Evolutionary conservation across 2,888 invertebrate species (phyloP), one percentile per base, ranked within the genome.

Genomic region (Conops quadrifasciatus): DNA sequence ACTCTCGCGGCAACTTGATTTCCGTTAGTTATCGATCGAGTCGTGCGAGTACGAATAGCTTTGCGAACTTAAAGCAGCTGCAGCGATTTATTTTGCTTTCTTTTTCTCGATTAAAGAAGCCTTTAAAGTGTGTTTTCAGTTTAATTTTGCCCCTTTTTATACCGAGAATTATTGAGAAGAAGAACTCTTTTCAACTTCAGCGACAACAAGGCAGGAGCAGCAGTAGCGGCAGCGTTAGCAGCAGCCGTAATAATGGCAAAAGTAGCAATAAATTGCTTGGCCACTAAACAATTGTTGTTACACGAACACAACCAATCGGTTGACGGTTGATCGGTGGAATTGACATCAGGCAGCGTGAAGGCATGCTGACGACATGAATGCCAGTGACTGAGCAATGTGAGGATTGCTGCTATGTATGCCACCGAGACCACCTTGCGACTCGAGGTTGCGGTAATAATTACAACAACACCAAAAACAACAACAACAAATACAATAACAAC

Each of bases 371-470:
- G 45, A 43, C 62, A 45, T 21, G 11, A 16, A 49, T 51, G 28
- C 49, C 15, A 43, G 67, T 43, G 58, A 21, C 26, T 67, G 67
- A 67, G 24, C 66, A 53, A 67, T 45, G 47, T 47, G 47, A 45
- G 19, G 63, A 47, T 67, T 67, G 67, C 49, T 36, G 60, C 45
- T 67, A 21, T 16, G 13, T 19, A 43, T 26, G 26, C 30, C 21
- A n/a, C 66, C 56, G 73, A 53, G 77, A 77, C 77, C 77, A 75
- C 77, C 77, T 77, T 77, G 77, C 73, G 72, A 73, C 71, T 71
- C 73, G 75, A 77, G 73, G 77, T 74, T 77, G 73, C 73, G 64
- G 30, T 65, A 67, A 68, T 66, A 49, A 66, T 45, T 43, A 56
- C 30, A 53, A 43, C 56, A 45, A 47, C 47, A 65, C 53, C 51